Evolutionary conservation across 2,888 invertebrate species (phyloP).

Genomic region (Tenodera sinensis): DNA sequence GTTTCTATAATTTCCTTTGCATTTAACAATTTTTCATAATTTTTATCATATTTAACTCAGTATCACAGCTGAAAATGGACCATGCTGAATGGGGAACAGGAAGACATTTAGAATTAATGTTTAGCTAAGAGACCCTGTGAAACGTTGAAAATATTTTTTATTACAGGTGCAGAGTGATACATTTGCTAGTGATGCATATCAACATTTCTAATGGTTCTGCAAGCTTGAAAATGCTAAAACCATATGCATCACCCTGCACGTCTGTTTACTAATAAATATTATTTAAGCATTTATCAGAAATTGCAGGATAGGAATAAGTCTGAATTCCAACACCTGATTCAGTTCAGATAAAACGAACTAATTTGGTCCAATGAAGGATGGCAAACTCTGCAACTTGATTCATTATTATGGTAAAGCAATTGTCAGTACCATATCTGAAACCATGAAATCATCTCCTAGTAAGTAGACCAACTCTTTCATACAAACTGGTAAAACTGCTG

Average conservation of each 20-base stretch:
- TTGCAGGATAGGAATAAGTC: not conserved
- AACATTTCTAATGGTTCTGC: not conserved
- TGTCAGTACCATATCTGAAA: too few relatives aligned
- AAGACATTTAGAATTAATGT: not conserved
- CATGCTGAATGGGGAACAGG: not conserved
- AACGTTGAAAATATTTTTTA: not conserved
- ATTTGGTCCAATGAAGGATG: not conserved
- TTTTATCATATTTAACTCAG: not conserved
- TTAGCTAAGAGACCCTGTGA: not conserved
- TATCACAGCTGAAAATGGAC: not conserved
- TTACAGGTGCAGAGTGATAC: not conserved
- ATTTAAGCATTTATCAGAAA: not conserved
- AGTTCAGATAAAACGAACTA: not conserved
- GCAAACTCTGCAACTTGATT: not conserved
- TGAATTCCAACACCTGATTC: not conserved
- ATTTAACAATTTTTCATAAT: not conserved
- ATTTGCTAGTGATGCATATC: not conserved
- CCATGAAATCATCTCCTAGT: too few relatives aligned
- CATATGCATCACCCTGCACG: not conserved
- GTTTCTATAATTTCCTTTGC: not conserved
- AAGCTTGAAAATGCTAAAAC: not conserved
- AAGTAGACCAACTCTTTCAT: too few relatives aligned
- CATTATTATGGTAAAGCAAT: too few relatives aligned
- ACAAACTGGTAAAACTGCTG: too few relatives aligned
- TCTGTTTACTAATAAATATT: not conserved